phyloP scores from a whole-genome alignment of 2,888 invertebrate species.

The Lasius platythorax region DNA sequence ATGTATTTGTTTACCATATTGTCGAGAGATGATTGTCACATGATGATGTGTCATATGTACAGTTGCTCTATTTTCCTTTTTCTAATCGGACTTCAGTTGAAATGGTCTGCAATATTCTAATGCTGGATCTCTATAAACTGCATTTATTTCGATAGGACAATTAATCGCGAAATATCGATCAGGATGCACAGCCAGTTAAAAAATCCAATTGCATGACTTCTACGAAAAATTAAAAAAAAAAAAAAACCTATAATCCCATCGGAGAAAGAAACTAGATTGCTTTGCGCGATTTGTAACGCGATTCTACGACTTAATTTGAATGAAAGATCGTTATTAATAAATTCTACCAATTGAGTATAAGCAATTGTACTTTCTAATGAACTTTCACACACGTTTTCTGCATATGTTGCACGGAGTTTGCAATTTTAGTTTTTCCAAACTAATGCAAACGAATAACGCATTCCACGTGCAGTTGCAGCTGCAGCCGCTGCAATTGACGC shows the following conservation, averaged over 20 bases:
- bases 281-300: background rate
- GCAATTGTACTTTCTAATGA: background rate
- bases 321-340: background rate
- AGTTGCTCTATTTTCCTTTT: background rate
- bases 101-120: background rate
- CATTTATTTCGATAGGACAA: background rate
- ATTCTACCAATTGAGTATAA: background rate
- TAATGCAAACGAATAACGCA: background rate
- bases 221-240: background rate
- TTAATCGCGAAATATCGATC: background rate
- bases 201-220: background rate
- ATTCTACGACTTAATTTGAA: background rate
- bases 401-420: background rate
- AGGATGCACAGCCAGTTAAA: background rate
- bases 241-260: background rate
- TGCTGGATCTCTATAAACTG: background rate
- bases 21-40: background rate
- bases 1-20: no score
- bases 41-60: no score
- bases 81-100: background rate
- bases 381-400: background rate
- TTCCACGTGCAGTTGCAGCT: constrained; percentile 32
- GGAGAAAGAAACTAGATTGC: background rate
- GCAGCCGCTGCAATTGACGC: constrained; percentile 28
- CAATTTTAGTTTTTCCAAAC: background rate